Percentiles rank a stretch among this genome's conserved stretches.
Conservation (phyloP, 2,888 invertebrate species). For the Escarpia spicata region DNA sequence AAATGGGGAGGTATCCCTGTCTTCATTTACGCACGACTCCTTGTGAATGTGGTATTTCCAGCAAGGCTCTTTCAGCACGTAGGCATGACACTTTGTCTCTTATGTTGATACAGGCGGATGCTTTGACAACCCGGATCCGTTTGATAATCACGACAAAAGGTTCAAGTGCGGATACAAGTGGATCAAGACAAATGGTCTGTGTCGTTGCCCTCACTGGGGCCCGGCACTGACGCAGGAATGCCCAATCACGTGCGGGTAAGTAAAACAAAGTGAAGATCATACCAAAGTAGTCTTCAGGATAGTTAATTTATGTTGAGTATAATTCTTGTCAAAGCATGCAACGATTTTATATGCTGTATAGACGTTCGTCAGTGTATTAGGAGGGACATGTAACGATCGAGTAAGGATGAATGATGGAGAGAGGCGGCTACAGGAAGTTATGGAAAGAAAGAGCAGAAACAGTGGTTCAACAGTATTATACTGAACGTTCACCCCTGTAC, state of each 20-base stretch:
- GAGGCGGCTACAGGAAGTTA: too few relatives aligned
- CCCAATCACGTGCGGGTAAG: background rate
- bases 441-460: too few relatives aligned
- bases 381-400: too few relatives aligned
- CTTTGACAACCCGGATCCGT: background rate
- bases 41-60: background rate
- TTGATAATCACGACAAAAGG: background rate
- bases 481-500: too few relatives aligned
- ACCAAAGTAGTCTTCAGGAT: too few relatives aligned
- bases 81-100: background rate
- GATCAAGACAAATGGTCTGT: background rate
- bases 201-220: background rate
- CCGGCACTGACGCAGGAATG: background rate
- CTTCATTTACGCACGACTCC: background rate
- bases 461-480: too few relatives aligned
- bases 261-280: background rate
- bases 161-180: background rate
- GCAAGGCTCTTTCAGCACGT: background rate
- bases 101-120: background rate
- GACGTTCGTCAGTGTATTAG: too few relatives aligned
- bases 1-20: background rate
- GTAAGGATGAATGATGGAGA: too few relatives aligned
- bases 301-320: too few relatives aligned
- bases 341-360: too few relatives aligned
- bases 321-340: too few relatives aligned